Percentiles rank a stretch among this genome's conserved stretches.
Conservation (phyloP, 2,113 vertebrate species). For the Sardina pilchardus region DNA sequence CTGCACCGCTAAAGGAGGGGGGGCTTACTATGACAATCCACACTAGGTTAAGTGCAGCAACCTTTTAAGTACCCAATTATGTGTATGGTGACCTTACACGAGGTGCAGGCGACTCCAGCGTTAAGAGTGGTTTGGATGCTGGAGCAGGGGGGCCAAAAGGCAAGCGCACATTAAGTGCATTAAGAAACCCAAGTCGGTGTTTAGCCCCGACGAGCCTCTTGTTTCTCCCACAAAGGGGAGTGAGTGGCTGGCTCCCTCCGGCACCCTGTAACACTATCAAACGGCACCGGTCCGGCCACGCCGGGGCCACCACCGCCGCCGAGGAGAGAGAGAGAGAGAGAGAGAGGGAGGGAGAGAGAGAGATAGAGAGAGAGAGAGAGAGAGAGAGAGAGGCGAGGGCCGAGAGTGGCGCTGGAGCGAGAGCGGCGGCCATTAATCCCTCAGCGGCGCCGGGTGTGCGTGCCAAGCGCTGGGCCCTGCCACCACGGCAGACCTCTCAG, state of each 20-base stretch:
- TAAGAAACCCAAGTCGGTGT: conserved; percentile 42
- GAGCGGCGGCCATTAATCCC: background rate
- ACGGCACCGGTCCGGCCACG: background rate
- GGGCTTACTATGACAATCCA: conserved; percentile 10
- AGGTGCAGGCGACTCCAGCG: conserved; percentile 46
- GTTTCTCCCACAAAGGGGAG: conserved; percentile 29
- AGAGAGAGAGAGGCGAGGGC: too few relatives aligned
- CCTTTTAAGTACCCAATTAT: conserved; percentile 49
- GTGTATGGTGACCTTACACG: conserved; percentile 49
- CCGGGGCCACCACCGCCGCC: too few relatives aligned
- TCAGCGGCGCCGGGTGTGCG: background rate
- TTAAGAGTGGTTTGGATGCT: conserved; percentile 36
- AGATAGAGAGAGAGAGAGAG: too few relatives aligned
- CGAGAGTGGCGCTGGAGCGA: background rate
- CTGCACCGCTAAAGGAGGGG: background rate
- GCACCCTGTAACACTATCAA: conserved; percentile 41
- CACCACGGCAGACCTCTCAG: conserved; percentile 30
- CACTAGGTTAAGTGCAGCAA: conserved; percentile 29
- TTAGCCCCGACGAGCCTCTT: conserved; percentile 34
- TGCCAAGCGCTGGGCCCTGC: conserved; percentile 20
- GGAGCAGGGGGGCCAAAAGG: conserved; percentile 38
- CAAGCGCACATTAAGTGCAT: conserved; percentile 42
- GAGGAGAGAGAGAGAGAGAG: background rate
- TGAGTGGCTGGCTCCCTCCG: background rate
- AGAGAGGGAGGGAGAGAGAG: too few relatives aligned